phyloP scores from a whole-genome alignment of 92 coral and sea anemone species.

The Zoanthus sociatus region DNA sequence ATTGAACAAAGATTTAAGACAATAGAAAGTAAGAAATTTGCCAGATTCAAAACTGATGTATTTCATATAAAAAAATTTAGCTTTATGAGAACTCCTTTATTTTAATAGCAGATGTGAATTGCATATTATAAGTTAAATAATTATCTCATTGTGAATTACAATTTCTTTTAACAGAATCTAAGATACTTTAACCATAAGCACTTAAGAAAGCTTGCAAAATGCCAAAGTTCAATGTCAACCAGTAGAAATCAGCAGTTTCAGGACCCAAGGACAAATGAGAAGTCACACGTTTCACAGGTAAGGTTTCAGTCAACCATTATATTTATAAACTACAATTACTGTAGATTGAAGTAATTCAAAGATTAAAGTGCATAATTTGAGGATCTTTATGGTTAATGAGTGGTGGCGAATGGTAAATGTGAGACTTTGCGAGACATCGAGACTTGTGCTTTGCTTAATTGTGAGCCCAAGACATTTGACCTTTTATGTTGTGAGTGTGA shows the following conservation, averaged over 20 bases:
- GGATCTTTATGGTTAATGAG: too few species aligned
- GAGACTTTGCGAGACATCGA: too few species aligned
- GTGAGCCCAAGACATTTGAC: too few species aligned
- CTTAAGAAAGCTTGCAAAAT: slow-evolving; percentile 12
- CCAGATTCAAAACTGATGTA: too few species aligned
- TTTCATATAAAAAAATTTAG: background rate
- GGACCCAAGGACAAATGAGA: background rate
- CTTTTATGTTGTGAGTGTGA: too few species aligned
- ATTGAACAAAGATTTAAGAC: too few species aligned
- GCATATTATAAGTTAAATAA: background rate
- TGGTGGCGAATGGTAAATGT: too few species aligned
- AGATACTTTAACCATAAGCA: background rate
- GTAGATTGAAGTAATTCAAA: too few species aligned
- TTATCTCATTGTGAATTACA: background rate
- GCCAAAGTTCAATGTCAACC: slow-evolving; percentile 19
- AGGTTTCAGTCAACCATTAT: background rate
- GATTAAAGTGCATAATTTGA: too few species aligned
- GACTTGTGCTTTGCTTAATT: too few species aligned
- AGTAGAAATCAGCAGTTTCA: slow-evolving; percentile 4
- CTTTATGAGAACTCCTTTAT: background rate
- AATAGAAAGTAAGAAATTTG: too few species aligned
- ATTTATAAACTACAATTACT: too few species aligned
- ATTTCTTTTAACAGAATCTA: background rate
- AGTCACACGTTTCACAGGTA: slow-evolving; percentile 24
- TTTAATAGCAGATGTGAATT: background rate